phyloP scores from a whole-genome alignment of 2,888 invertebrate species.

The Xanthorhoe designata region DNA sequence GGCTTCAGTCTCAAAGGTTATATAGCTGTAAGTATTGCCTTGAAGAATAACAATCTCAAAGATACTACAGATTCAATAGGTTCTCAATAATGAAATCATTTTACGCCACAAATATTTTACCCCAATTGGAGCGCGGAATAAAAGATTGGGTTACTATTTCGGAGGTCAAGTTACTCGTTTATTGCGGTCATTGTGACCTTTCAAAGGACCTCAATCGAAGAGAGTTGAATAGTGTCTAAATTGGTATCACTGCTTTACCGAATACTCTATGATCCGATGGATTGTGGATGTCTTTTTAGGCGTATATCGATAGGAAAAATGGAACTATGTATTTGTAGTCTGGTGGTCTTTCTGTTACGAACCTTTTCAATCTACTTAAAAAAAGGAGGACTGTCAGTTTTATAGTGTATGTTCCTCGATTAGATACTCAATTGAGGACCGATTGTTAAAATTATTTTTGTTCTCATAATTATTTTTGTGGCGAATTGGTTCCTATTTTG shows the following conservation, averaged over 20 bases:
- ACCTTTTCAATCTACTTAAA: too few species aligned
- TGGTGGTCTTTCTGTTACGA: too few species aligned
- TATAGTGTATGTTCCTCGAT: too few species aligned
- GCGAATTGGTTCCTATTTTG: too few species aligned
- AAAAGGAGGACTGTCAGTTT: too few species aligned
- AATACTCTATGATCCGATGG: not conserved
- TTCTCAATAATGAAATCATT: not conserved
- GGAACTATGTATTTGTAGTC: not conserved
- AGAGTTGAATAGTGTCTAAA: conserved; percentile 11
- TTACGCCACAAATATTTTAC: conserved; percentile 1
- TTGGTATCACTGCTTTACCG: conserved; percentile 14
- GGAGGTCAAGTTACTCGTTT: conserved; percentile 17
- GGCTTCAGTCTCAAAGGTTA: too few species aligned
- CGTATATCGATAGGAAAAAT: not conserved
- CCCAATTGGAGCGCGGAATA: conserved; percentile 3
- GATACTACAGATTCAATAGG: not conserved
- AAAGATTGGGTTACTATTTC: conserved; percentile 12
- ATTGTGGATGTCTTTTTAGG: not conserved
- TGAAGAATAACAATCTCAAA: not conserved
- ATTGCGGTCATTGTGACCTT: conserved; percentile 33
- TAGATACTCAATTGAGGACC: too few species aligned
- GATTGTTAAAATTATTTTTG: too few species aligned
- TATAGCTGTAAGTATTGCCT: too few species aligned
- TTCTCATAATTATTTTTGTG: too few species aligned
- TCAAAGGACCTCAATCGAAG: conserved; percentile 15